These are phyloP conservation scores for Streblospio benedicti DNA, from an alignment of 1,140 invertebrate species.

Conservation along the genomic window DNA sequence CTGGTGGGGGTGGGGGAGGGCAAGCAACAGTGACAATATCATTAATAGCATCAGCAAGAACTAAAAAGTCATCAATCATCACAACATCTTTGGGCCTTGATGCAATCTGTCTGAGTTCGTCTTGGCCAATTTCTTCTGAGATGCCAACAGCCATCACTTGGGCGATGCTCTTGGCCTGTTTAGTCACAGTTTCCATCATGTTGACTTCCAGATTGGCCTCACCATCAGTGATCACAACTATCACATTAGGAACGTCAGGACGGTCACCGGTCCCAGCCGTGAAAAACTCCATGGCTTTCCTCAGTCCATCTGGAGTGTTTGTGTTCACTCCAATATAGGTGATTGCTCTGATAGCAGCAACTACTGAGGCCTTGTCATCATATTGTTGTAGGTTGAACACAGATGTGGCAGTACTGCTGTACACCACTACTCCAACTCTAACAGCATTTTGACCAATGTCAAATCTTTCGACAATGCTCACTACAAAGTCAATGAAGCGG, in stretches of 20 bases:
- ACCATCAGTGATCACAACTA: conserved; percentile 29
- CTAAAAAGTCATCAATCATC: no score
- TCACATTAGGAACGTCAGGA: conserved; percentile 15
- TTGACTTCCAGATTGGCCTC: conserved; percentile 25
- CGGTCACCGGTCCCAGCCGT: conserved; percentile 9
- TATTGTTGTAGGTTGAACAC: conserved; percentile 15
- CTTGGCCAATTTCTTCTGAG: no score
- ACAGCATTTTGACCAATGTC: neutral
- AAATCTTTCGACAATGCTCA: conserved; percentile 2
- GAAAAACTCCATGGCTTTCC: no score
- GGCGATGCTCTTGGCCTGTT: neutral
- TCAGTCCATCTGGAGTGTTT: neutral
- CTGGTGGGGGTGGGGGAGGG: no score
- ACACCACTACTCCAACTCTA: conserved; percentile 10
- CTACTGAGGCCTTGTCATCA: conserved; percentile 2
- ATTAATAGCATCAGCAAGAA: no score
- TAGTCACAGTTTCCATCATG: neutral
- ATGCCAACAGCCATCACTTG: conserved; percentile 3
- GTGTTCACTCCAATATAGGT: neutral
- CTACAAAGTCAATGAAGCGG: conserved; percentile 10
- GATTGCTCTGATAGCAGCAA: conserved; percentile 1
- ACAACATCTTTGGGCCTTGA: no score
- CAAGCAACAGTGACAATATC: no score
- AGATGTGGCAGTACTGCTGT: neutral
- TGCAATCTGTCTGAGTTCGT: no score